Conservation (phyloP, 35 echinoderm and acorn worm genomes). For the Ptychodera flava region DNA sequence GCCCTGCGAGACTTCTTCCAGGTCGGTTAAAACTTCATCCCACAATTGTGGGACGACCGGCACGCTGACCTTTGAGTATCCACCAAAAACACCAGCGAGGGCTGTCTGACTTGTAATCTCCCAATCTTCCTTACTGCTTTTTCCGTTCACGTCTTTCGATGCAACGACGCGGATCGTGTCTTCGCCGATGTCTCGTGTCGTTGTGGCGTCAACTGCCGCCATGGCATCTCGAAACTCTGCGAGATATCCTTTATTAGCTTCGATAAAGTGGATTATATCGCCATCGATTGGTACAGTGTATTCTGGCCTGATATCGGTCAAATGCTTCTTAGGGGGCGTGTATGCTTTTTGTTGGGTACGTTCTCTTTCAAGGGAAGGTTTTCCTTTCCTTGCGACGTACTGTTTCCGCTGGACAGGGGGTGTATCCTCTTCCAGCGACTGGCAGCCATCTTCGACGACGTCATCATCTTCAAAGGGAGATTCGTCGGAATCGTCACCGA, state of each 20-base stretch:
- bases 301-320: background rate
- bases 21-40: background rate
- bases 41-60: background rate
- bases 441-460: too few species aligned
- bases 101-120: background rate
- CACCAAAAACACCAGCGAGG: background rate
- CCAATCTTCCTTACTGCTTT: background rate
- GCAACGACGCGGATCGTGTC: background rate
- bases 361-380: too few species aligned
- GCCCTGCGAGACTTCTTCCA: background rate
- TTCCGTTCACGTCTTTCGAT: background rate
- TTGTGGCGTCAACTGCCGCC: background rate
- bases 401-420: too few species aligned
- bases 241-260: background rate
- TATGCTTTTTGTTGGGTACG: too few species aligned
- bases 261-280: background rate
- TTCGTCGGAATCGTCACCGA: too few species aligned
- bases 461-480: too few species aligned
- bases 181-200: background rate
- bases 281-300: background rate
- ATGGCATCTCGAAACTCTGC: background rate
- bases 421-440: too few species aligned
- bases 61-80: background rate
- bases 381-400: too few species aligned
- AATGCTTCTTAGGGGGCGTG: too few species aligned